Conservation (phyloP, 2,797 vertebrate species). For the Halcyon leucocephala region DNA sequence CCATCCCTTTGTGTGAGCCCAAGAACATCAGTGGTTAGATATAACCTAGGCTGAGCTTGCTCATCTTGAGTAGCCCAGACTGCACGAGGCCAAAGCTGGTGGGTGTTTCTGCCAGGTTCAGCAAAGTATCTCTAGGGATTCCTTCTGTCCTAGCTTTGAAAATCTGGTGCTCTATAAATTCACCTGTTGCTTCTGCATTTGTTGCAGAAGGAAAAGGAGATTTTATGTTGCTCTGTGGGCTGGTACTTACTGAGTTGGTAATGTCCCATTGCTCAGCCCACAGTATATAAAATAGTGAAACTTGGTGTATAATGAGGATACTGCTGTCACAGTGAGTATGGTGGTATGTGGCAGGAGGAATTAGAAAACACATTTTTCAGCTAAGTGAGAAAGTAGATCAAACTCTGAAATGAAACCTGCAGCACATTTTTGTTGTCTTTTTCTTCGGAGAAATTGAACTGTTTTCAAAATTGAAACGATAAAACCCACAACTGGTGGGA, state of each 20-base stretch:
- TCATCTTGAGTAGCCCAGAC: neutral
- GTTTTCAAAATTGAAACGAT: conserved; percentile 11
- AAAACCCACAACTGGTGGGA: neutral
- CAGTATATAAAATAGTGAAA: neutral
- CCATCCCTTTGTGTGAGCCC: neutral
- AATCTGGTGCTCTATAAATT: neutral
- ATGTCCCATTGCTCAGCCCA: neutral
- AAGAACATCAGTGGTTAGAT: neutral
- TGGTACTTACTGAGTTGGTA: neutral
- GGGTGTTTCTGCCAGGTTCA: neutral
- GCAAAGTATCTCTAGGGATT: neutral
- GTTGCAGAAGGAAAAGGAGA: neutral
- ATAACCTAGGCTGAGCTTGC: neutral
- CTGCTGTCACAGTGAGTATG: neutral
- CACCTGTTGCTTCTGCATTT: neutral
- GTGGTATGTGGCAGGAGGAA: neutral
- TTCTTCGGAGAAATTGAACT: neutral
- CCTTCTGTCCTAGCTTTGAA: neutral
- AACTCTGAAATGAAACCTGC: conserved; percentile 3
- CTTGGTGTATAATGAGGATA: neutral
- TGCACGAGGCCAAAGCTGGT: neutral
- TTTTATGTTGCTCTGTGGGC: neutral
- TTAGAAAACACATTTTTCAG: neutral
- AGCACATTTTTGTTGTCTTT: neutral
- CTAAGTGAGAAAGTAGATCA: neutral